Base-by-base conservation (phyloP, 2,113 vertebrate genomes). In the Silurus glanis region DNA sequence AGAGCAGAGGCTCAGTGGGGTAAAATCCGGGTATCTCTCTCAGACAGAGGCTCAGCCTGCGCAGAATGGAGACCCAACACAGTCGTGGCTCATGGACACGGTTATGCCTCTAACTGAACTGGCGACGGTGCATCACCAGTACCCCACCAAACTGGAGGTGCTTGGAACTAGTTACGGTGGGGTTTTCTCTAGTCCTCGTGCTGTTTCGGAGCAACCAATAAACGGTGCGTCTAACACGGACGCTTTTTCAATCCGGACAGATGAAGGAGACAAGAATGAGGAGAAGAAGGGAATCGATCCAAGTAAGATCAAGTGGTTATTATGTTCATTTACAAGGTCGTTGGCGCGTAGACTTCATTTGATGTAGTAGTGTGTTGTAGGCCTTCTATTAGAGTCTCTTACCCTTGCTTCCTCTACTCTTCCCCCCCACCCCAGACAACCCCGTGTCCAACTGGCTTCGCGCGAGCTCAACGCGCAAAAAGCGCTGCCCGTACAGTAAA, bases 401-500 rank as follows among this genome's bases (percentile, higher is more conserved):
- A 49, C 66, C 23, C 61, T 79, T 67, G n/a, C 61, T 75, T 55
- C 66, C 47, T 86, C 47, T 86, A 81, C 87, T 91, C 87, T 76
- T 83, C 90, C 92, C 47, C 87, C 91, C 87, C 75, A 83, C 90
- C 92, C 47, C 92, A 99, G 98, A 97, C 94, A 96, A 99, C 87
- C 97, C 98, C 0, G 96, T 96, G 21, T 96, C 97, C 92, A 98
- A 97, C 94, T 99, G 97, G 97, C 96, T 99, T 53, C 98, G 99
- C 28, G 97, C 98, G 19, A 97, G 98, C 90, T 98, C 98, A 88
- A 97, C 96, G 28, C 93, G 98, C 90, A 99, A 99, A 95, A 99
- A 99, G 89, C 95, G 98, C 21, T 99, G 97, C 12, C 98, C 97
- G 3, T 99, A 99, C 45, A 96, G 97, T 78, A 99, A 99, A 83